A percentile compares a stretch with the other conserved stretches of the same genome.
Conservation (phyloP, 2,797 vertebrate genomes). For the Karalla daura region DNA sequence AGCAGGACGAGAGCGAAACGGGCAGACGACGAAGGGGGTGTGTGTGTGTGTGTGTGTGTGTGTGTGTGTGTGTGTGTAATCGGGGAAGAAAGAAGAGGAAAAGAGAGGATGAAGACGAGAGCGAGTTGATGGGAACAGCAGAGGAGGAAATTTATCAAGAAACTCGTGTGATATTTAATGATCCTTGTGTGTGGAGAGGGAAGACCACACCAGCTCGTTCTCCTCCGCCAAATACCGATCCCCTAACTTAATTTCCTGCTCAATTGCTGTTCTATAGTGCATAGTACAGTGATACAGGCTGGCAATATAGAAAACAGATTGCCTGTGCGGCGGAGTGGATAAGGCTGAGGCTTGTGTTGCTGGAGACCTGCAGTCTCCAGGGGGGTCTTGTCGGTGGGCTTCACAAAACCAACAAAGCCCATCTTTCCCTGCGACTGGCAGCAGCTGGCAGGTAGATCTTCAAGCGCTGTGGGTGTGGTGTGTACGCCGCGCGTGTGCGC, state of each 20-base stretch:
- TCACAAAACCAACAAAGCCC: slow-evolving; percentile 89
- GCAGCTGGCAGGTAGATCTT: slow-evolving; percentile 87
- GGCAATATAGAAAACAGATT: slow-evolving; percentile 92
- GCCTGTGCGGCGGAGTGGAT: slow-evolving; percentile 87
- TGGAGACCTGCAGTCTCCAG: slow-evolving; percentile 85
- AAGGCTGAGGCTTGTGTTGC: slow-evolving; percentile 84
- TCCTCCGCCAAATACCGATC: slow-evolving; percentile 89
- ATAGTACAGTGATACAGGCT: slow-evolving; percentile 89
- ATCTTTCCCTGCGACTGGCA: slow-evolving; percentile 87
- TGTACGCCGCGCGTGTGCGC: slow-evolving; percentile 66
- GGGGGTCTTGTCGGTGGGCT: slow-evolving; percentile 87
- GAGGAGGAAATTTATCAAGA: slow-evolving; percentile 85
- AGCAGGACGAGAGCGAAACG: slow-evolving; percentile 60
- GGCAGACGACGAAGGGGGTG: too few species aligned
- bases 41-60: too few species aligned
- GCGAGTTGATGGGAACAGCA: slow-evolving; percentile 75
- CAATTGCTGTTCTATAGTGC: slow-evolving; percentile 92
- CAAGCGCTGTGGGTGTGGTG: slow-evolving; percentile 74
- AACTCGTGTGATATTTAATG: slow-evolving; percentile 90
- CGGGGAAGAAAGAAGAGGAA: slow-evolving; percentile 68
- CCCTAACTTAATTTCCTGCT: slow-evolving; percentile 92
- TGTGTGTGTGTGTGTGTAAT: too few species aligned
- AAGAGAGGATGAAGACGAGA: slow-evolving; percentile 51
- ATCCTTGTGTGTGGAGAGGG: slow-evolving; percentile 87
- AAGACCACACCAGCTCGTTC: slow-evolving; percentile 86